Conservation (phyloP, 1,140 invertebrate species). For the Aphelinus atriplicis region DNA sequence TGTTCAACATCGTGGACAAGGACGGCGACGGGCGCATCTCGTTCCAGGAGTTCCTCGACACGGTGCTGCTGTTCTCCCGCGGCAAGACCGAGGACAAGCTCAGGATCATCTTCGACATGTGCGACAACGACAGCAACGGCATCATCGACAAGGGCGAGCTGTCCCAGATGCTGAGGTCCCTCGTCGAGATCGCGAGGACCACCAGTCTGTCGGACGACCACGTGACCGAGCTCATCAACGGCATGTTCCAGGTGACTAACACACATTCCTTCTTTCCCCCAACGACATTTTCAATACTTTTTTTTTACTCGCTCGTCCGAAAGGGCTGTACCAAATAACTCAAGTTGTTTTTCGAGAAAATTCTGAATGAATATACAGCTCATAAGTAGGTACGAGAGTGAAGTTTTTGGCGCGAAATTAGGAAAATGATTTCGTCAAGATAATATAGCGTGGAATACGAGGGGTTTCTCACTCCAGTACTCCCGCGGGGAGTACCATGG, state of each 20-base stretch:
- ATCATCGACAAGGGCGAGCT: conserved; percentile 95
- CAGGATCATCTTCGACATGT: conserved; percentile 98
- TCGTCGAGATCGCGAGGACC: conserved; percentile 94
- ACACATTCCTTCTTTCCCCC: background rate
- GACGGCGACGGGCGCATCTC: conserved; percentile 95
- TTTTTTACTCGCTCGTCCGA: background rate
- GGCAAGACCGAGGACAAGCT: conserved; percentile 97
- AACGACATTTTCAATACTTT: background rate
- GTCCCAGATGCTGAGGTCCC: conserved; percentile 91
- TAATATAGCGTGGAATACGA: too few species aligned
- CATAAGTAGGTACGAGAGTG: too few species aligned
- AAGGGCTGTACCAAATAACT: too few species aligned
- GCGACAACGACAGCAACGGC: conserved; percentile 94
- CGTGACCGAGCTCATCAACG: conserved; percentile 92
- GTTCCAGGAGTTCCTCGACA: conserved; percentile 97
- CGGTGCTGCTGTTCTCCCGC: conserved; percentile 89
- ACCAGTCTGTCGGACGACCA: conserved; percentile 89
- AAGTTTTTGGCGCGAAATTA: too few species aligned
- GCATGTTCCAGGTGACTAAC: conserved; percentile 83
- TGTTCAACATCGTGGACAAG: conserved; percentile 99
- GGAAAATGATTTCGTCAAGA: too few species aligned
- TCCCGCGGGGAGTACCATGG: too few species aligned
- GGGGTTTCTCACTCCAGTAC: too few species aligned
- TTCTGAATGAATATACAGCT: too few species aligned
- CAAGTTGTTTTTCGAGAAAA: too few species aligned